Conservation (phyloP, 2,888 invertebrate species). For the Pemphredon lugubris region DNA sequence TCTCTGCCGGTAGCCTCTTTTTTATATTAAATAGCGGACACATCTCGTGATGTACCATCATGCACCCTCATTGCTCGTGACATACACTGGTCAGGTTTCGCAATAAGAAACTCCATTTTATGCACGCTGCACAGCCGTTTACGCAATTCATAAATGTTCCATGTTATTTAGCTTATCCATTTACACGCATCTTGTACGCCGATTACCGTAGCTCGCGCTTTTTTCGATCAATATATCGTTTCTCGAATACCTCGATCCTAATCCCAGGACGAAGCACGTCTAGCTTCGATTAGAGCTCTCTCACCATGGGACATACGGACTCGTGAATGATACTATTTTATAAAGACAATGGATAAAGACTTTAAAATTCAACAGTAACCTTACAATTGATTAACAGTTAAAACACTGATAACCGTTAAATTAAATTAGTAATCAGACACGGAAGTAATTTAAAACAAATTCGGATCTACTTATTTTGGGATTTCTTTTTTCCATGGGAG, state of each 20-base stretch:
- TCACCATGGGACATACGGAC: constrained; percentile 74
- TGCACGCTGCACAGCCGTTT: constrained; percentile 80
- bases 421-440: too few relatives aligned
- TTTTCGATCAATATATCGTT: constrained; percentile 54
- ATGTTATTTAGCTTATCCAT: constrained; percentile 75
- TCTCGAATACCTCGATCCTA: constrained; percentile 46
- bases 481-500: too few relatives aligned
- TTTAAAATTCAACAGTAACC: too few relatives aligned
- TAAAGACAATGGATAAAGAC: too few relatives aligned
- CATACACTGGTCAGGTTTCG: constrained; percentile 68
- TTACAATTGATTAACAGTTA: too few relatives aligned
- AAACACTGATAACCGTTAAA: too few relatives aligned
- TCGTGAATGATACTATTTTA: constrained; percentile 29
- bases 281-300: constrained; percentile 48
- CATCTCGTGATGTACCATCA: constrained; percentile 64
- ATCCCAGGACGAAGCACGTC: constrained; percentile 42
- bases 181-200: constrained; percentile 76
- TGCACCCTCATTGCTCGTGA: constrained; percentile 68
- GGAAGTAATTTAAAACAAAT: too few relatives aligned
- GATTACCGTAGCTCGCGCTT: constrained; percentile 73
- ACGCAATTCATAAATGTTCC: constrained; percentile 80
- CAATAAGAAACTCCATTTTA: constrained; percentile 71
- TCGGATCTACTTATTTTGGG: too few relatives aligned
- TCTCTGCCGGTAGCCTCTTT: constrained; percentile 3
- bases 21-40: constrained; percentile 40